phyloP scores from a whole-genome alignment of 1,140 invertebrate species.

The Choristoneura fumiferana region DNA sequence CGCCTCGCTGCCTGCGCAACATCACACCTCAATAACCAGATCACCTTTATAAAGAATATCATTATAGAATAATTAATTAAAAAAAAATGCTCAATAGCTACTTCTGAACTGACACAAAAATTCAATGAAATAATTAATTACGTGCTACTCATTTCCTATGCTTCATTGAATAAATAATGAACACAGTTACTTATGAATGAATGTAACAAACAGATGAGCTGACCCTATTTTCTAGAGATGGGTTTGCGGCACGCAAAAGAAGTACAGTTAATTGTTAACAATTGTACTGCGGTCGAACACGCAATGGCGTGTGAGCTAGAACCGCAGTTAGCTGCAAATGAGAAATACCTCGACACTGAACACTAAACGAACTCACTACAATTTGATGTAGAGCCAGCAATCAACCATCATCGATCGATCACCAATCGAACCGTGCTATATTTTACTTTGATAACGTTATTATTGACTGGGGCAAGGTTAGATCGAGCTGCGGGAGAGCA shows the following conservation, averaged over 20 bases:
- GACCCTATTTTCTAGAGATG: conserved; percentile 62
- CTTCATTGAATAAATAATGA: too few relatives aligned
- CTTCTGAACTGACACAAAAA: too few relatives aligned
- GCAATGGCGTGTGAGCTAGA: conserved; percentile 48
- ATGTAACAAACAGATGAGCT: conserved; percentile 29
- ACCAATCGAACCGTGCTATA: not conserved
- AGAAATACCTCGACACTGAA: conserved; percentile 26
- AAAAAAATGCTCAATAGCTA: not conserved
- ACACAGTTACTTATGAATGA: too few relatives aligned
- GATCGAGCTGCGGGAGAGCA: not conserved
- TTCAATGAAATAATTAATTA: too few relatives aligned
- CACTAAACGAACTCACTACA: conserved; percentile 3
- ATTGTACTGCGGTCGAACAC: conserved; percentile 62
- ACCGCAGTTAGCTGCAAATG: conserved; percentile 37
- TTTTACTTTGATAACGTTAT: not conserved
- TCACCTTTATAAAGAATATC: too few relatives aligned
- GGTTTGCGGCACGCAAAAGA: conserved; percentile 64
- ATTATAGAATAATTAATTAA: too few relatives aligned
- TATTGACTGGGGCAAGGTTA: not conserved
- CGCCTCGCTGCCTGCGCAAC: conserved; percentile 71
- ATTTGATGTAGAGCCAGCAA: not conserved
- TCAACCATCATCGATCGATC: conserved; percentile 8
- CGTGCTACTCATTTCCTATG: too few relatives aligned
- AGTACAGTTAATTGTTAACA: conserved; percentile 71
- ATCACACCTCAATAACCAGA: conserved; percentile 31